Evolutionary conservation across 2,888 invertebrate genomes (phyloP).

Genomic region (Parnassius smintheus): DNA sequence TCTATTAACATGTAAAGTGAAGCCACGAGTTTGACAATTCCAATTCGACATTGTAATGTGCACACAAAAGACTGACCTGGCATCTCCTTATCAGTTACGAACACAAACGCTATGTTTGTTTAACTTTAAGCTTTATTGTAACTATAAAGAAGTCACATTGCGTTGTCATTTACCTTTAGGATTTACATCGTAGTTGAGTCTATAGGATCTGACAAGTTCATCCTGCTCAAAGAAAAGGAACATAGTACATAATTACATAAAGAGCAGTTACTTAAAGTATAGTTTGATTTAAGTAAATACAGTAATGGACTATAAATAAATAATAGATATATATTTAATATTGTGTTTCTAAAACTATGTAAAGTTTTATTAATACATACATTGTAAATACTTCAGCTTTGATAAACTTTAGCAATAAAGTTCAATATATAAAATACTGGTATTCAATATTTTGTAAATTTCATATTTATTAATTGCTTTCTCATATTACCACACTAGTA

Average conservation of each 20-base stretch:
- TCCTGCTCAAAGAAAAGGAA: constrained; percentile 30
- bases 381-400: no score
- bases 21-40: constrained; percentile 47
- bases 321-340: neutral
- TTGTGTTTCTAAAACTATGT: no score
- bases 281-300: neutral
- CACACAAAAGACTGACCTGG: constrained; percentile 70
- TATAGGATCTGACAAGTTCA: constrained; percentile 31
- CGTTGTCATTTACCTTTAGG: constrained; percentile 6
- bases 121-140: constrained; percentile 21
- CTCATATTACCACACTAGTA: no score
- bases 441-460: no score
- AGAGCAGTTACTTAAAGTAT: neutral
- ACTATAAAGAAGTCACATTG: constrained; percentile 10
- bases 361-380: no score
- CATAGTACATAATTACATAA: constrained; percentile 5
- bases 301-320: neutral
- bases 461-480: no score
- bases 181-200: constrained; percentile 23
- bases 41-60: constrained; percentile 67
- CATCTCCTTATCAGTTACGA: constrained; percentile 53
- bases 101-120: constrained; percentile 11
- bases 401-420: no score
- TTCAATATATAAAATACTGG: no score
- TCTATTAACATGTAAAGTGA: constrained; percentile 68